phyloP scores from a whole-genome alignment of 2,888 invertebrate genomes.

The Cephus spinipes region DNA sequence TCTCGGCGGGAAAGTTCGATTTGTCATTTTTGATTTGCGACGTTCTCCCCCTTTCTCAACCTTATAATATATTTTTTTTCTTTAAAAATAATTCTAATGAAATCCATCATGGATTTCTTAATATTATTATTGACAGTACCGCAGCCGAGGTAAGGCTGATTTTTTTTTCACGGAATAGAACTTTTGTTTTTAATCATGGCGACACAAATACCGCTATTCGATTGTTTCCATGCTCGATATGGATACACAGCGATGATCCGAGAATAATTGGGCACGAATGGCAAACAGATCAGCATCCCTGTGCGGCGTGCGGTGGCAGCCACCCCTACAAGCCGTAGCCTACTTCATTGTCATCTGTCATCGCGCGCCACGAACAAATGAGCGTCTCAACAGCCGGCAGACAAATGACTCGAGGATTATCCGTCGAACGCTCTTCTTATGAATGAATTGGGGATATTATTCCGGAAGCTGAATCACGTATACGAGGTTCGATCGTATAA shows the following conservation, averaged over 20 bases:
- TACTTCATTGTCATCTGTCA: slow-evolving; percentile 65
- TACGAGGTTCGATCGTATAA: background rate
- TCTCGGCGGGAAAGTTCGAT: slow-evolving; percentile 23
- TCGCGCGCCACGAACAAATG: slow-evolving; percentile 60
- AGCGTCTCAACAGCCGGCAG: slow-evolving; percentile 57
- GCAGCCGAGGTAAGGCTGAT: background rate
- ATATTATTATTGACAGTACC: background rate
- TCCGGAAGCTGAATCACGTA: slow-evolving; percentile 8
- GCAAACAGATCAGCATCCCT: slow-evolving; percentile 60
- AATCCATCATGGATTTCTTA: background rate
- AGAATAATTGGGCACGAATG: slow-evolving; percentile 64
- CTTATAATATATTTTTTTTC: background rate
- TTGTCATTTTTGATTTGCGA: slow-evolving; percentile 33
- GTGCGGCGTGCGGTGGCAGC: slow-evolving; percentile 21
- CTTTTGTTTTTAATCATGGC: slow-evolving; percentile 1
- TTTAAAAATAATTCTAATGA: background rate
- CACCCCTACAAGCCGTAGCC: slow-evolving; percentile 28
- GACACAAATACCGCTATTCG: slow-evolving; percentile 24
- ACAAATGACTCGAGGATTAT: slow-evolving; percentile 64
- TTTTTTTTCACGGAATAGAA: background rate
- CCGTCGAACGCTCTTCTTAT: slow-evolving; percentile 46
- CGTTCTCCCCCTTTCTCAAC: background rate
- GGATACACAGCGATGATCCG: slow-evolving; percentile 63
- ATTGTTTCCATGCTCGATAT: slow-evolving; percentile 54
- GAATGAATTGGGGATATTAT: slow-evolving; percentile 44